These are phyloP conservation scores for Agrilus biguttatus DNA, from an alignment of 2,888 invertebrate species.

Conservation along the genomic window DNA sequence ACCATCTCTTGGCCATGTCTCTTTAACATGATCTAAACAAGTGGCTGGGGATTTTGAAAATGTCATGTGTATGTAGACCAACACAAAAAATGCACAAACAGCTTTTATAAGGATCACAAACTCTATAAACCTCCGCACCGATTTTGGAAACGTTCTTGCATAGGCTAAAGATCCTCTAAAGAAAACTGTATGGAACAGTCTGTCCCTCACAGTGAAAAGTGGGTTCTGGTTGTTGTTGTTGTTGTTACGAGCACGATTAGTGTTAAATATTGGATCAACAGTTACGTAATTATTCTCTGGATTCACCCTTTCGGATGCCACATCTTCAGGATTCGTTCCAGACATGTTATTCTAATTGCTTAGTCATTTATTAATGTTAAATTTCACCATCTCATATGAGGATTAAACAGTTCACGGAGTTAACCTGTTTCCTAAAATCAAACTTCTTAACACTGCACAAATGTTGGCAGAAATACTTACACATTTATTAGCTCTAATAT, in stretches of 20 bases:
- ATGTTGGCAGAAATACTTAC: too few species aligned
- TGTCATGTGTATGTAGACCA: conserved; percentile 89
- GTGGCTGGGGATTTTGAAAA: conserved; percentile 87
- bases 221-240: conserved; percentile 56
- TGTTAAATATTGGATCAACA: conserved; percentile 40
- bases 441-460: too few species aligned
- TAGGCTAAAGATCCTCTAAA: conserved; percentile 85
- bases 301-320: conserved; percentile 16
- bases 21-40: conserved; percentile 77
- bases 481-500: too few species aligned
- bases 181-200: conserved; percentile 89
- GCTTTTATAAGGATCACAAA: conserved; percentile 72
- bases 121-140: conserved; percentile 68
- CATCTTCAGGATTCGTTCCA: conserved; percentile 13
- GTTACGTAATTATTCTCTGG: conserved; percentile 29
- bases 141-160: conserved; percentile 77
- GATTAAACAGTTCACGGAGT: too few species aligned
- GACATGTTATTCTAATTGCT: conserved; percentile 11
- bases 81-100: conserved; percentile 70
- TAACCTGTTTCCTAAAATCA: too few species aligned
- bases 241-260: conserved; percentile 35
- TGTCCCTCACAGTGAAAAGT: conserved; percentile 72
- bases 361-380: conserved; percentile 7
- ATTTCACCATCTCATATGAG: too few species aligned
- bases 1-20: conserved; percentile 90